Evolutionary conservation across 2,113 vertebrate species (phyloP).

Genomic region (Megaceryle maxima): DNA sequence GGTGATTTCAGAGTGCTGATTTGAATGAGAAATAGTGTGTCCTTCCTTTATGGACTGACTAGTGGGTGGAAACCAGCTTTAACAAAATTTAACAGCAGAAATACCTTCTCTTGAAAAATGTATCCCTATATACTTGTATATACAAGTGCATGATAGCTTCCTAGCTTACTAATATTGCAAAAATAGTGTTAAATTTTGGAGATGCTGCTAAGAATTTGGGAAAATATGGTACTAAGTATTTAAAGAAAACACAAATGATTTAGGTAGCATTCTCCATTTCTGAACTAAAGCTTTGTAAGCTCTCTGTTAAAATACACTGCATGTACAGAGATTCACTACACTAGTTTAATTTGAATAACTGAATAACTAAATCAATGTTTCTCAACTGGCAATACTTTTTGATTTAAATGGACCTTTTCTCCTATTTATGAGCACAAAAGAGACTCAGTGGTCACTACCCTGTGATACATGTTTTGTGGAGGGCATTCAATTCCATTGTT

Average conservation of each 20-base stretch:
- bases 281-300: not conserved
- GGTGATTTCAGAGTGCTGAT: not conserved
- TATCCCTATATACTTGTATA: not conserved
- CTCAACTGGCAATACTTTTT: not conserved
- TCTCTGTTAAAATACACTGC: not conserved
- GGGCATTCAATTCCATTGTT: not conserved
- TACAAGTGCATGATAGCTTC: not conserved
- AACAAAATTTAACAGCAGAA: not conserved
- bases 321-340: not conserved
- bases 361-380: not conserved
- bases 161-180: not conserved
- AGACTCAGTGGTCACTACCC: not conserved
- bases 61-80: not conserved
- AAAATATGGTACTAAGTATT: not conserved
- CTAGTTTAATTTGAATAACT: not conserved
- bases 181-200: not conserved
- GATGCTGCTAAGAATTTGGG: not conserved
- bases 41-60: not conserved
- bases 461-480: not conserved
- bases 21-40: not conserved
- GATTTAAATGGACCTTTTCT: not conserved
- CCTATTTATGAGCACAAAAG: not conserved
- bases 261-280: not conserved
- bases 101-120: not conserved
- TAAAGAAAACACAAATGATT: not conserved